phyloP scores from a whole-genome alignment of 2,888 invertebrate species.

The Callosobruchus maculatus region DNA sequence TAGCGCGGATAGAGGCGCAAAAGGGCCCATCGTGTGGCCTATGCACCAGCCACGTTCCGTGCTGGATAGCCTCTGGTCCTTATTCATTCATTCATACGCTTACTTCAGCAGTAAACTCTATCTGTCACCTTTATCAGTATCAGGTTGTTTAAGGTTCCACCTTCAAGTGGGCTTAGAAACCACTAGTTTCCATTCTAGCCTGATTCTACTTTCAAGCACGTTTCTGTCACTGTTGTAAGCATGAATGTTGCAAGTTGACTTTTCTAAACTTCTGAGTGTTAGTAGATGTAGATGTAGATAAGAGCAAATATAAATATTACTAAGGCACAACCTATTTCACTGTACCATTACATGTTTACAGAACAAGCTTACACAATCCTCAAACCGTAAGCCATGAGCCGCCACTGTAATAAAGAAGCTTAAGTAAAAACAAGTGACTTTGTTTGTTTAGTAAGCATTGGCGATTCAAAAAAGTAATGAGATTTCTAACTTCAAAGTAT shows the following conservation, averaged over 20 bases:
- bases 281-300: not conserved
- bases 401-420: not conserved
- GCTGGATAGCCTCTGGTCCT: no score
- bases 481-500: no score
- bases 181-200: not conserved
- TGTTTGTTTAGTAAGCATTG: not conserved
- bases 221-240: not conserved
- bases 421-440: not conserved
- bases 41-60: no score
- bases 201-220: not conserved
- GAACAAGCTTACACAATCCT: not conserved
- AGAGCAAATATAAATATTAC: not conserved
- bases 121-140: not conserved
- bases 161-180: not conserved
- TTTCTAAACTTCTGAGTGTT: not conserved
- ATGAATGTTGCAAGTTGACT: not conserved
- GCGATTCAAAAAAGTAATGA: not conserved
- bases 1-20: no score
- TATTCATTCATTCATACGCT: no score
- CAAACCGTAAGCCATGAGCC: not conserved
- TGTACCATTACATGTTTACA: not conserved
- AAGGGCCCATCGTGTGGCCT: no score
- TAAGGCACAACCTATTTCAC: not conserved
- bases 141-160: not conserved
- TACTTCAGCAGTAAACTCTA: no score